Base-by-base conservation (phyloP, 2,888 invertebrate species). In the Dione vanillae region DNA sequence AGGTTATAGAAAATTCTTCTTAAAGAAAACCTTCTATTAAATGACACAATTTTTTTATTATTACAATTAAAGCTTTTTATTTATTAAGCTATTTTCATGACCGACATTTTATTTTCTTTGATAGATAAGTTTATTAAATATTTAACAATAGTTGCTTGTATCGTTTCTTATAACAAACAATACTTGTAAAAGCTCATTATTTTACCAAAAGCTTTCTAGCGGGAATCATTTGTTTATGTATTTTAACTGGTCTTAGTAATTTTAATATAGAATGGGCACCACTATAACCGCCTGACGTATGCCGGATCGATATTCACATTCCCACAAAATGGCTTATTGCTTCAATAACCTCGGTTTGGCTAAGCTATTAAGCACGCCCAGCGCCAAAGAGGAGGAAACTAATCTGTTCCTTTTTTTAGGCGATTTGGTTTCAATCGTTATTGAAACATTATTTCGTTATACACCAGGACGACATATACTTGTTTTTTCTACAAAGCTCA, bases 251-350 rank as follows among this genome's bases (percentile, higher is more conserved):
- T 7, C 43, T 59, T 43, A 43, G 43, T 59, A 43, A 27, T 20
- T 27, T 59, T 27, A 59, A 59, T 27, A n/a, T 14, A 59, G 59
- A 52, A 52, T n/a, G 14, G 14, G n/a, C 43, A 12, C 14, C 59
- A 43, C 59, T 27, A 43, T n/a, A 61, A n/a, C 45, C 49, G 37
- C 35, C 56, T 65, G 64, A 59, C 72, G 70, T 40, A 67, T 52
- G 47, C 58, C 52, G 67, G 68, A 73, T 73, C 71, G 66, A 73
- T 71, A 73, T 40, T 47, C 51, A 66, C 66, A 65, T 71, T 69
- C 62, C 66, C 59, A 71, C 71, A 69, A 71, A 73, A 74, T 71
- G 71, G 69, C 67, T 69, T 74, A 71, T 74, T 69, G 71, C 67
- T 69, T 71, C 65, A 56, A 68, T 64, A 74, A 69, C 71, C 68